Base-by-base conservation (phyloP, 2,113 vertebrate species). In the Scopus umbretta region DNA sequence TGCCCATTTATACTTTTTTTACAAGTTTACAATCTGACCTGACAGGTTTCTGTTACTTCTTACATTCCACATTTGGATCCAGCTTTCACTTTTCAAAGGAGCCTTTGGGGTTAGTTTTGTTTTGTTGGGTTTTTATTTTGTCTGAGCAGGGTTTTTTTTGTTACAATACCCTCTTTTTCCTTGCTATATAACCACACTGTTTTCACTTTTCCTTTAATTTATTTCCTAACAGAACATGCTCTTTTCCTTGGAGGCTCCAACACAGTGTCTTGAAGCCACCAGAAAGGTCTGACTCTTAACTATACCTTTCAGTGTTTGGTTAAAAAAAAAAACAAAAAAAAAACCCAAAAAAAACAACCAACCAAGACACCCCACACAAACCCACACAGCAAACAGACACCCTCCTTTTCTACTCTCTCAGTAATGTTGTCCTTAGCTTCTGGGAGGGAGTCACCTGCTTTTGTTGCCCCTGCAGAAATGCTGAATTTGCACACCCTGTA, bases 351-450 rank as follows among this genome's bases (percentile, higher is more conserved):
- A 10, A 22, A 21, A 19, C 14, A 32, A 42, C 42, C 42, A n/a
- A 34, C 23, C 34, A n/a, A 27, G 10, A 23, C 49, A 26, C 40
- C 40, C 13, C 21, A 36, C 4, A 45, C 5, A 1, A 70, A 47
- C 9, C 1, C 15, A 6, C 4, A 7, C 5, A 14, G 12, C n/a
- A 42, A 22, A 82, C 11, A 52, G 17, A 17, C 11, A 29, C 1
- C 5, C 14, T 50, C 61, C 10, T 80, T 30, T 80, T 40, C 45
- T 52, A 7, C 30, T 76, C 20, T 65, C 29, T 82, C 18, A 43
- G 9, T 34, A 56, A 29, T 6, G 16, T 1, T 65, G 16, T 16
- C 14, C 43, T 56, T 17, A 21, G 0, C 40, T 76, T 42, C 49
- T 42, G 26, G 34, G 22, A 83, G 5, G 16, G 15, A 59, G 2